Conservation (phyloP, 2,797 vertebrate genomes). For the Leptoclinus maculatus region DNA sequence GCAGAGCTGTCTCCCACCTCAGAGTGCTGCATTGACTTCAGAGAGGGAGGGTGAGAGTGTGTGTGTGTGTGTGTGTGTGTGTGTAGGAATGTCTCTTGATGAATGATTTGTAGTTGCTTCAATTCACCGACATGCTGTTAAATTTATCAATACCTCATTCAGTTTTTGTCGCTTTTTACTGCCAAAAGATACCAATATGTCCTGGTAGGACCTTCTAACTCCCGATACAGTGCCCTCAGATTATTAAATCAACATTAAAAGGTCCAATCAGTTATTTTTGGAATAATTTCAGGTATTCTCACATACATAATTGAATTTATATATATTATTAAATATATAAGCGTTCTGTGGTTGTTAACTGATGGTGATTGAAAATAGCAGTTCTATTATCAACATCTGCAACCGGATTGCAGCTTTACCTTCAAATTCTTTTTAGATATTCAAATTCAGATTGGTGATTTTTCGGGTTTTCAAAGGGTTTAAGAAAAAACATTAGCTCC, state of each 20-base stretch:
- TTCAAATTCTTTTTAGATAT: not conserved
- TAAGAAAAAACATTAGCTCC: not conserved
- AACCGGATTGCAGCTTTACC: not conserved
- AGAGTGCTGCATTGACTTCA: constrained; percentile 45
- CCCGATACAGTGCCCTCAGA: not conserved
- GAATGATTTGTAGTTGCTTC: constrained; percentile 19
- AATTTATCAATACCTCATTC: not conserved
- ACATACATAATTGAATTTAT: not conserved
- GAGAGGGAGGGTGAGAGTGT: constrained; percentile 27
- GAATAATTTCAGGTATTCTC: not conserved
- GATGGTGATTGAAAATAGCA: too few species aligned
- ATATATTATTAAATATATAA: not conserved
- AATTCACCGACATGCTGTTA: not conserved
- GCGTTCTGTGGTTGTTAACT: not conserved
- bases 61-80: constrained; percentile 19
- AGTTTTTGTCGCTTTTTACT: not conserved
- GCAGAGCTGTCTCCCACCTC: constrained; percentile 50
- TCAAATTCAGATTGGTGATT: not conserved
- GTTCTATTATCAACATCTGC: not conserved
- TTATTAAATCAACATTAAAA: not conserved
- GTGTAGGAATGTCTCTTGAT: constrained; percentile 7
- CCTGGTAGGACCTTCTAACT: not conserved
- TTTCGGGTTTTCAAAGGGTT: not conserved
- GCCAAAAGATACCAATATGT: not conserved
- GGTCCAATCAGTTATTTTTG: not conserved